A percentile compares a stretch with the other conserved stretches of the same genome.
These are phyloP conservation scores for Drosophila demipolita DNA, from an alignment of 2,888 invertebrate species.

Conservation along the genomic window DNA sequence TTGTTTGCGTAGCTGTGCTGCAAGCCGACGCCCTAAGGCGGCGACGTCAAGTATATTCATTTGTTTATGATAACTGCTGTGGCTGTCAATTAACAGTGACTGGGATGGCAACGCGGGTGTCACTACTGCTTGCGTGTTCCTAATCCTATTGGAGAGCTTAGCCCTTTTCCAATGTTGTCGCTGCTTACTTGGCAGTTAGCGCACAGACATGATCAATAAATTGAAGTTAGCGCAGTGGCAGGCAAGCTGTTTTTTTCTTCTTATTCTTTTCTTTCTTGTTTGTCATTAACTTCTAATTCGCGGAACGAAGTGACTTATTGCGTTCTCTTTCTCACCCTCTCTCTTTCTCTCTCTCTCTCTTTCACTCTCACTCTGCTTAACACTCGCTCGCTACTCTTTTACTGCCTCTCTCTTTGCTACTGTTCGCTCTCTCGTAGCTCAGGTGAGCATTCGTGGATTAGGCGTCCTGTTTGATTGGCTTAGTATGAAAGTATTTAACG, in stretches of 20 bases:
- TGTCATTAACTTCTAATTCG: constrained; percentile 15
- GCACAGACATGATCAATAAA: constrained; percentile 49
- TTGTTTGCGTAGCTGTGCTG: constrained; percentile 45
- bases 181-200: constrained; percentile 18
- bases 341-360: constrained; percentile 8
- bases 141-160: constrained; percentile 48
- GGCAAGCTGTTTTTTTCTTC: constrained; percentile 35
- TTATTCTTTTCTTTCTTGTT: constrained; percentile 10
- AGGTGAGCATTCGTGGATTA: constrained; percentile 28
- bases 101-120: constrained; percentile 30
- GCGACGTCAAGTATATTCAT: constrained; percentile 60
- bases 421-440: constrained; percentile 15
- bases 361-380: constrained; percentile 13
- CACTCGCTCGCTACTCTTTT: background rate
- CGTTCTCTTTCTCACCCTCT: constrained; percentile 9
- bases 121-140: background rate
- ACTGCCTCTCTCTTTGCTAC: background rate
- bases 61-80: constrained; percentile 49
- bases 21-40: constrained; percentile 77
- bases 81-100: constrained; percentile 23
- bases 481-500: constrained; percentile 21
- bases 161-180: constrained; percentile 15
- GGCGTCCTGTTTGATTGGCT: constrained; percentile 51
- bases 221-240: constrained; percentile 38
- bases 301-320: constrained; percentile 6